A percentile compares a stretch with the other conserved stretches of the same genome.
Evolutionary conservation across 2,797 vertebrate genomes (phyloP).

Genomic region (Syndactyla subalaris): DNA sequence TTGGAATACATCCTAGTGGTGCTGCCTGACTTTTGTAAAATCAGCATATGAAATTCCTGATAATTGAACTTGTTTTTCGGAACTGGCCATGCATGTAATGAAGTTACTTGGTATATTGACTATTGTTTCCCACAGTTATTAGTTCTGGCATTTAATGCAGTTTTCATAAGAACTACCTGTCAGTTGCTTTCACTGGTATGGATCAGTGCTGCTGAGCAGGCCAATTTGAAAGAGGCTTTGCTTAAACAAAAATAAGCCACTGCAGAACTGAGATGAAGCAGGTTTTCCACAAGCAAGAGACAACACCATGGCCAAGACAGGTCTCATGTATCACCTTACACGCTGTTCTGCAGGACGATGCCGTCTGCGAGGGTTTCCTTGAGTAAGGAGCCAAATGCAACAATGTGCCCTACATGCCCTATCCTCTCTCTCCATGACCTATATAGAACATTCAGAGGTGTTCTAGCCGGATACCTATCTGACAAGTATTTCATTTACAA

Average conservation of each 20-base stretch:
- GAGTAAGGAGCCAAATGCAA: neutral
- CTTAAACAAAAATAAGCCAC: neutral
- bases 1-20: neutral
- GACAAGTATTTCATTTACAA: neutral
- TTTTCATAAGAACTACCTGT: neutral
- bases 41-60: neutral
- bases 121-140: neutral
- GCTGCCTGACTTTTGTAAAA: neutral
- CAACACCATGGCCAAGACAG: fast-evolving
- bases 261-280: neutral
- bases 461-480: neutral
- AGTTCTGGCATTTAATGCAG: neutral
- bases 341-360: neutral
- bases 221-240: neutral
- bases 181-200: neutral
- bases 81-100: neutral
- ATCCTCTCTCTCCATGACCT: neutral
- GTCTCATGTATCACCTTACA: neutral
- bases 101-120: neutral
- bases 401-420: neutral
- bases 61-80: constrained; percentile 8
- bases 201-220: neutral
- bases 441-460: neutral
- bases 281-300: neutral
- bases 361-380: neutral